Percentiles rank a stretch among this genome's conserved stretches.
Conservation (phyloP, 2,888 invertebrate genomes). For the Drosophila eohydei region DNA sequence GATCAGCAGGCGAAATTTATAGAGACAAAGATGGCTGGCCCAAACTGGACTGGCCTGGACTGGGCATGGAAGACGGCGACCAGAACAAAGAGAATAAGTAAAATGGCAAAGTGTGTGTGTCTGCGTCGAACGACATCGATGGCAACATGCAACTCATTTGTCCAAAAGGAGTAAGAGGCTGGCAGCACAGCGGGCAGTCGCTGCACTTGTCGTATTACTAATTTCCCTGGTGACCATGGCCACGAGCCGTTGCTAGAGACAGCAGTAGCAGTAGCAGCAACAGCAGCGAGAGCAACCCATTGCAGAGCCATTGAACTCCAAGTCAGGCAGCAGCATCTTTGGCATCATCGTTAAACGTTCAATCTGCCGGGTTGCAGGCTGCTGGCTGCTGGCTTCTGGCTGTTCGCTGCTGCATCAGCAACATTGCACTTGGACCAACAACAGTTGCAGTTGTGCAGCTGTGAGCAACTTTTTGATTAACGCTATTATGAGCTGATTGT, state of each 20-base stretch:
- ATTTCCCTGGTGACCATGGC: constrained; percentile 77
- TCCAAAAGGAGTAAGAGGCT: constrained; percentile 35
- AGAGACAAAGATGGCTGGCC: constrained; percentile 56
- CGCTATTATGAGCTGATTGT: constrained; percentile 80
- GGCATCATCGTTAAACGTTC: constrained; percentile 71
- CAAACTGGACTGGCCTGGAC: neutral
- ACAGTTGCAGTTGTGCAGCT: constrained; percentile 26
- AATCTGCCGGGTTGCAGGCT: constrained; percentile 38
- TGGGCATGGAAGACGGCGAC: constrained; percentile 19
- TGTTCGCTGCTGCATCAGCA: constrained; percentile 50
- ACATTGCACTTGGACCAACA: constrained; percentile 31
- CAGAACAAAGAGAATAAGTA: constrained; percentile 74
- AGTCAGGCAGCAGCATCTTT: constrained; percentile 30
- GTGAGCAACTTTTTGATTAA: constrained; percentile 77
- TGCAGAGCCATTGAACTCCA: constrained; percentile 47
- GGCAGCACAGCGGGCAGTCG: constrained; percentile 40
- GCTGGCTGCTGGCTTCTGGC: constrained; percentile 14
- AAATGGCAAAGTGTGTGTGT: constrained; percentile 51
- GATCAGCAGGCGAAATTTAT: constrained; percentile 75
- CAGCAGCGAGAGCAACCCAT: constrained; percentile 5
- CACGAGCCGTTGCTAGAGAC: constrained; percentile 41
- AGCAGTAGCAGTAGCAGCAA: neutral
- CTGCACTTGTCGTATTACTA: constrained; percentile 81
- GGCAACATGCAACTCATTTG: constrained; percentile 78
- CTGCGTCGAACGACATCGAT: constrained; percentile 26